Evolutionary conservation across 2,113 vertebrate species (phyloP), one percentile per base, ranked within the genome.

Genomic region (Excalfactoria chinensis): DNA sequence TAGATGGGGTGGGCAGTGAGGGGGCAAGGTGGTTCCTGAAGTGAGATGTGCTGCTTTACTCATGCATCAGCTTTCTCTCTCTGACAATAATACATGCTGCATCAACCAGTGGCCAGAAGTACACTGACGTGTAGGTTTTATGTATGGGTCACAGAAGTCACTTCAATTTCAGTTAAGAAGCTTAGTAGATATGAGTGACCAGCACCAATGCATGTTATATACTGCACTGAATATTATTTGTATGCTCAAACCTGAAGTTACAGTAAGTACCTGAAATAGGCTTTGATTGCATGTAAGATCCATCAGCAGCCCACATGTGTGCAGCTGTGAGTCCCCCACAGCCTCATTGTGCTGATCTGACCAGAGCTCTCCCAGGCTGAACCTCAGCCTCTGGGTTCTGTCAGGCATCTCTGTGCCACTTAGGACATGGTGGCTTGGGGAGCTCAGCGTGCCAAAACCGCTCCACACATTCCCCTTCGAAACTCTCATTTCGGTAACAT

Each of bases 371-470:
- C n/a, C 78, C 5, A 5, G 46, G 35, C 34, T 3, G 7, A 13
- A 12, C 1, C 1, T 28, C 28, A 0, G 4, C 23, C 60, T 43
- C 16, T 56, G 46, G 56, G n/a, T 75, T 26, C 51, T 26, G 26
- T 35, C 25, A 63, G 44, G 17, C 32, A 35, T 35, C 22, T n/a
- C 55, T 13, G 55, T 20, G 32, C 30, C 6, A 5, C 10, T 44
- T 55, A 70, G 40, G 11, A 55, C 0, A 2, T 60, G 28, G 37
- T 48, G 32, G 25, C 28, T 28, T 0, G 1, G 28, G 63, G 53
- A 35, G 17, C 28, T 32, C 0, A 1, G 8, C 34, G 19, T 34
- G n/a, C 58, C 60, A 69, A n/a, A 21, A 53, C 9, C 18, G 12
- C 16, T 56, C 43, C 71, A 68, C n/a, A 30, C 11, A 63, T 78